Evolutionary conservation across 1,140 invertebrate genomes (phyloP).

Genomic region (Cotesia glomerata): DNA sequence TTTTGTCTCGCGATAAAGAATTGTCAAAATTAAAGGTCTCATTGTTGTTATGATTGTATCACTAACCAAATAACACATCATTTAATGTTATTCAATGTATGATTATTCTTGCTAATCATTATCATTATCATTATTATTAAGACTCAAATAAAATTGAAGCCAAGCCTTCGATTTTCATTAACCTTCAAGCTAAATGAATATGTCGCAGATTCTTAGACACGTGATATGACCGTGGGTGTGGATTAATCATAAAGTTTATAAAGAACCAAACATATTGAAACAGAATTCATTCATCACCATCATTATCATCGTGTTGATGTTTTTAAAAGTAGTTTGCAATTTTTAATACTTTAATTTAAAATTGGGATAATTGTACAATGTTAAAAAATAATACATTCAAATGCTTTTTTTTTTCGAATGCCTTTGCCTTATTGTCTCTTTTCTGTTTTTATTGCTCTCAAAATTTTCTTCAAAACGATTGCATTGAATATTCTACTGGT

Average conservation of each 20-base stretch:
- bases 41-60: not conserved
- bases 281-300: not conserved
- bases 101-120: not conserved
- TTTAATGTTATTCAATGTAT: not conserved
- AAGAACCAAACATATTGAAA: not conserved
- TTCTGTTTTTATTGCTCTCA: too few species aligned
- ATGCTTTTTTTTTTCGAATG: too few species aligned
- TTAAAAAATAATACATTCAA: too few species aligned
- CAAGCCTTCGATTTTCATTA: constrained; percentile 24
- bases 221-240: constrained; percentile 21
- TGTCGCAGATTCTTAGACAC: constrained; percentile 19
- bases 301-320: not conserved
- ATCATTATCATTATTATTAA: not conserved
- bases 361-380: too few species aligned
- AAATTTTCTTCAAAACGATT: too few species aligned
- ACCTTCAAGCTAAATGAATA: constrained; percentile 6
- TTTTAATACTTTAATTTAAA: too few species aligned
- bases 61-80: not conserved
- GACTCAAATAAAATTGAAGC: constrained; percentile 6
- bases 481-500: too few species aligned
- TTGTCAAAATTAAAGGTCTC: not conserved
- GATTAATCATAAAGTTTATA: constrained; percentile 6
- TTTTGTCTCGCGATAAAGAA: not conserved
- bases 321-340: too few species aligned
- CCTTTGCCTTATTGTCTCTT: too few species aligned